Evolutionary conservation across 2,113 vertebrate genomes (phyloP), one percentile per base, ranked within the genome.

Genomic region (Emydocephalus ijimae): DNA sequence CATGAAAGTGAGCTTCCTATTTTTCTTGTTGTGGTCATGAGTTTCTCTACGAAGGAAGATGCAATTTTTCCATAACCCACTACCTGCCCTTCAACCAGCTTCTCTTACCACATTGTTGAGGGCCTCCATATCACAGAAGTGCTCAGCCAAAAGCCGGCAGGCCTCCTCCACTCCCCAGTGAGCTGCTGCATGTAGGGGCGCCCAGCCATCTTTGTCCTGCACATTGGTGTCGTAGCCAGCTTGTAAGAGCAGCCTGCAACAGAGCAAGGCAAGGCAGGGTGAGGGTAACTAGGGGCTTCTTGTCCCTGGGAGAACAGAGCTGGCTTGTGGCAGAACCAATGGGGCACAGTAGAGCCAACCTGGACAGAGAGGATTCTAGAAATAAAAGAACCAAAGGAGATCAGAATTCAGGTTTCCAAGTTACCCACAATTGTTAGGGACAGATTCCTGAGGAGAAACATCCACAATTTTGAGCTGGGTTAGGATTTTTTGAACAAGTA

Each of bases 111-210:
- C 98, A 0, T 98, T 98, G 94, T 98, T 99, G 93, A 97, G 97
- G 0, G 98, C 97, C 93, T 98, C 98, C 98, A 99, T 99, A 93
- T 98, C 98, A 94, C 98, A 99, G 11, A 98, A 97, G 6, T 98
- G 98, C 93, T 99, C 98, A 0, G 98, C 98, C 90, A 99, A 97
- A 43, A 99, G 95, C 89, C 97, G 95, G 91, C 98, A 99, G 92
- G 98, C 98, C 2, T 99, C 98, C 1, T 98, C 97, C 94, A 99
- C 98, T 1, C 98, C 98, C 98, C 98, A 99, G 97, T 99, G 98
- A 5, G 98, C 98, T 0, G 98, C 98, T 0, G 98, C 98, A 0
- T 99, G 98, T 50, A 99, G 97, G 3, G 98, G 98, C 0, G 98
- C 98, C 98, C 98, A 99, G 95, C 98, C 98, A 0, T 99, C 98